These are phyloP conservation scores for Poecile atricapillus DNA, from an alignment of 2,113 vertebrate genomes.

Conservation along the genomic window DNA sequence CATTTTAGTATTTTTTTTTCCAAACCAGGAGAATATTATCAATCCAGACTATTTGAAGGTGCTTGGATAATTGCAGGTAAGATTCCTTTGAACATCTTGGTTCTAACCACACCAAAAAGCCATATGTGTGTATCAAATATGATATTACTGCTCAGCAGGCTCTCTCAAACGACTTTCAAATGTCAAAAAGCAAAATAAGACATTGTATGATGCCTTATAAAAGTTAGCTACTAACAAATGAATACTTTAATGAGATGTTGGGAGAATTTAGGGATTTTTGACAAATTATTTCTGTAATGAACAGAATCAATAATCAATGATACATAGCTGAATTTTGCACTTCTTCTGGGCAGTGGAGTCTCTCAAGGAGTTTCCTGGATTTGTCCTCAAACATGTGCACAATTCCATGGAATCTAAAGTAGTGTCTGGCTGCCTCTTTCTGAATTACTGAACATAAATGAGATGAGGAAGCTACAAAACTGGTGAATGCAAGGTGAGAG, in stretches of 20 bases:
- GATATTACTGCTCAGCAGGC: not conserved
- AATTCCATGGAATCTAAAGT: not conserved
- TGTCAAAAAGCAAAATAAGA: not conserved
- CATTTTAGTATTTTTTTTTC: not conserved
- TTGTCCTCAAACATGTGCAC: not conserved
- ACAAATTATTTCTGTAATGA: not conserved
- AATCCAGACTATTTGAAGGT: not conserved
- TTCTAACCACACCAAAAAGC: not conserved
- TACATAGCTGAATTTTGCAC: not conserved
- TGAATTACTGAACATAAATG: not conserved
- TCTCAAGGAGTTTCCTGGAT: not conserved
- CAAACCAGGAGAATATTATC: not conserved
- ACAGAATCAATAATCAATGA: not conserved
- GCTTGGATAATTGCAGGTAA: not conserved
- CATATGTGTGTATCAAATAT: fast-evolving
- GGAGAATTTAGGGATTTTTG: not conserved
- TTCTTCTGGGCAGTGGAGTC: not conserved
- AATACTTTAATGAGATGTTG: not conserved
- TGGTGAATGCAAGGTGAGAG: not conserved
- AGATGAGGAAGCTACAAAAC: not conserved
- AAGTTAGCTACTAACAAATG: not conserved
- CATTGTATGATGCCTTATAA: not conserved
- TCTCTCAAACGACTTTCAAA: not conserved
- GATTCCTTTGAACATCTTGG: not conserved
- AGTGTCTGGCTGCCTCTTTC: not conserved